Base-by-base conservation (phyloP, 2,797 vertebrate genomes). In the Phrynocephalus forsythii region DNA sequence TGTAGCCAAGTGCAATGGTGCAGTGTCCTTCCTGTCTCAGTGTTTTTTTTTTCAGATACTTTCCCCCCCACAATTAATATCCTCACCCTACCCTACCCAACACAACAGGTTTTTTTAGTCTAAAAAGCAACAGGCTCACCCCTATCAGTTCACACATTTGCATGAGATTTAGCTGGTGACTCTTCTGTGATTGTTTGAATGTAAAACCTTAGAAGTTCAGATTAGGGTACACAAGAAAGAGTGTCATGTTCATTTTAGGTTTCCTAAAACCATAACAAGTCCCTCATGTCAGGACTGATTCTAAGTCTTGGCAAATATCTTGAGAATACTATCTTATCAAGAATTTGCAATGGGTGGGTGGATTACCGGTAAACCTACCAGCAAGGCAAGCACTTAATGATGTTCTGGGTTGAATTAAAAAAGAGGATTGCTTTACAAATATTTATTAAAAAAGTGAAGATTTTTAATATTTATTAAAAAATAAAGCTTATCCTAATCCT, bases 81-180 rank as follows among this genome's bases (percentile, higher is more conserved):
- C 30, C 30, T 38, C 16, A 1, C 20, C 8, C 8, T 6, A 18
- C 4, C 11, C n/a, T 1, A 38, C 28, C 22, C 30, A 75, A 28
- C 16, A 84, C 48, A 75, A 28, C 6, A 75, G 30, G 26, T 66
- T 86, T n/a, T n/a, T 69, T 88, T 68, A 68, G 60, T 76, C 18
- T 44, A 33, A 67, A 68, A 87, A 76, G 15, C 6, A 77, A 68
- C 18, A 28, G 6, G 16, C 22, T 52, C 56, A 33, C 2, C 24
- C 22, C 77, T 79, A 56, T 71, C 56, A 67, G 38, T 86, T n/a
- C 48, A 52, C 30, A 56, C n/a, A 81, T 15, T 28, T 4, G n/a
- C 33, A 66, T 66, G 7, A 24, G n/a, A 85, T 20, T 66, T 7
- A 85, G 15, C 3, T 48, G 72, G 72, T n/a, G 60, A 63, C 60